Base-by-base conservation (phyloP, 2,888 invertebrate genomes). In the Hydropsyche betteni region DNA sequence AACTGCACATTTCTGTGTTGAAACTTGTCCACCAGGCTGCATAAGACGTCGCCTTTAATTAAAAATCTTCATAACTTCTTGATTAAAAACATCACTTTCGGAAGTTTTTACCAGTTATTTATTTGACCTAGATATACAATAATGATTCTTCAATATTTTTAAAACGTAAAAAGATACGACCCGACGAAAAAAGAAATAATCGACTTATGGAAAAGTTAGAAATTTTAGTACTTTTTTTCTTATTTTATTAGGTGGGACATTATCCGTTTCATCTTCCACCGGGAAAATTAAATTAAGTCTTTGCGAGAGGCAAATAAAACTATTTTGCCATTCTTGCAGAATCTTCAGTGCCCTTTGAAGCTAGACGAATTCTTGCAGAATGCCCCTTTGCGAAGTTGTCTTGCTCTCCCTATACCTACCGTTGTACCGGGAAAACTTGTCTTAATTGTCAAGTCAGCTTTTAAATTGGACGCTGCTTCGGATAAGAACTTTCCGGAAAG, bases 401-500 rank as follows among this genome's bases (percentile, higher is more conserved):
- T 38, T 38, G 72, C 38, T 72, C 38, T 44, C 7, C 58, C 12
- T 34, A 58, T 72, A 58, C 24, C 36, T 44, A 44, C 33, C 55
- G 72, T 72, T 72, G 72, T 58, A 72, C 72, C 53, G 55, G 72
- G 36, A 24, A 72, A 72, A 72, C 72, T 72, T 72, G 44, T 58
- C 72, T 72, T 72, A 72, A 72, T 72, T 72, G 72, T 72, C 72
- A 58, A 72, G 72, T 72, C 72, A 72, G 72, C 72, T 72, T 72
- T 72, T 72, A 61, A 72, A 72, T 44, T 72, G 64, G 64, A 64
- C 36, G 64, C 64, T 36, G 64, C 64, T 36, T 64, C 64, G 64
- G 64, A 64, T 64, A 34, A 64, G 64, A 64, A 64, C 64, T 64
- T 64, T 64, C 64, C 36, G 34, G 64, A 64, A 64, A 64, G 36